These are phyloP conservation scores for Emberiza fucata DNA, from an alignment of 2,113 vertebrate species.

Conservation along the genomic window DNA sequence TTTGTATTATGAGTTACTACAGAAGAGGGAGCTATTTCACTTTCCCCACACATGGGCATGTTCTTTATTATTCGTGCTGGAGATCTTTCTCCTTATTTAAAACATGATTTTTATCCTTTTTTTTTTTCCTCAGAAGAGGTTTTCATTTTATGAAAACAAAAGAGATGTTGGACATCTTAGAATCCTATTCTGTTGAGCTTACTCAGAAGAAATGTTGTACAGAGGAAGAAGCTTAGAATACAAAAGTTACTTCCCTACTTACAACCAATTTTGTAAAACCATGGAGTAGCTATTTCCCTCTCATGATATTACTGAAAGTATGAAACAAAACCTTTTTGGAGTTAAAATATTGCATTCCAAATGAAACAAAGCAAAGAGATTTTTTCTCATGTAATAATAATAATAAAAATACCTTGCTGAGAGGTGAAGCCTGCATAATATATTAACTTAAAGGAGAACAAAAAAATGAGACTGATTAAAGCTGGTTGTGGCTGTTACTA, in stretches of 20 bases:
- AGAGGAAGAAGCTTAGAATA: background rate
- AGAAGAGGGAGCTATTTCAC: slow-evolving; percentile 23
- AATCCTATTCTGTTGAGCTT: background rate
- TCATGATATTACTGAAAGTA: background rate
- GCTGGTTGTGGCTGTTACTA: background rate
- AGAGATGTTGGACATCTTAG: background rate
- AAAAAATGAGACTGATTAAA: background rate
- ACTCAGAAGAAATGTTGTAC: background rate
- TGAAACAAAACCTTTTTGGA: background rate
- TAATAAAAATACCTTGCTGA: background rate
- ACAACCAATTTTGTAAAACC: background rate
- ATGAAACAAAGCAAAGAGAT: background rate
- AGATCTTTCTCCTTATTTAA: background rate
- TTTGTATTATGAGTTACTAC: background rate
- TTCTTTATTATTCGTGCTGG: background rate
- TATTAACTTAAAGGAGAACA: background rate
- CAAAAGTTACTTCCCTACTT: background rate
- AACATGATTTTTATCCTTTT: background rate
- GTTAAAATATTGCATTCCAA: background rate
- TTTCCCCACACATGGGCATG: background rate
- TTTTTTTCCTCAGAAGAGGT: background rate
- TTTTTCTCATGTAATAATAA: background rate
- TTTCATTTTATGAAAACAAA: background rate
- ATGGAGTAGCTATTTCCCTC: background rate
- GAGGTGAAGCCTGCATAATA: background rate